phyloP scores from a whole-genome alignment of 2,797 vertebrate species.

The Crocodylus rhombifer region DNA sequence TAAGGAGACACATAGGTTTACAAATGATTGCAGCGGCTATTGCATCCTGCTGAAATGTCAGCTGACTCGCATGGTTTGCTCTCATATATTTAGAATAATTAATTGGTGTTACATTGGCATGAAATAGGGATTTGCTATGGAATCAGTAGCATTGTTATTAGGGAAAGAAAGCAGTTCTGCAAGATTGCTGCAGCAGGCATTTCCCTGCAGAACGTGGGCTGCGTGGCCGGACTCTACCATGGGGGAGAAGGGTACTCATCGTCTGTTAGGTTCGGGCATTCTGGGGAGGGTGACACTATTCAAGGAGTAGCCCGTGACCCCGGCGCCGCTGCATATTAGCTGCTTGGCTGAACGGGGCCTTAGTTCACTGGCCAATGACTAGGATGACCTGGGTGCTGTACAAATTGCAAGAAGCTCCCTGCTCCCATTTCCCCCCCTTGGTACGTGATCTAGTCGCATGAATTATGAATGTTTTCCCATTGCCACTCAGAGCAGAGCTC shows the following conservation, averaged over 20 bases:
- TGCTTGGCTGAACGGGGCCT: accelerated
- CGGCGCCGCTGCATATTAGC: neutral
- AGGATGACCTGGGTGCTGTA: accelerated
- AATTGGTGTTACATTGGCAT: neutral
- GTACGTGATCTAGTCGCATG: neutral
- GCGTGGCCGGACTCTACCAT: conserved; percentile 20
- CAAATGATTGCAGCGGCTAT: neutral
- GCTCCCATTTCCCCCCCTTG: neutral
- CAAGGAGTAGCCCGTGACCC: neutral
- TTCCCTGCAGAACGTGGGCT: accelerated
- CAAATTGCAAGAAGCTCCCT: accelerated
- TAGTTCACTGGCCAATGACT: accelerated
- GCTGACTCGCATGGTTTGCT: neutral
- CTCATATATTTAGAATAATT: conserved; percentile 3
- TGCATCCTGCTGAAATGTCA: neutral
- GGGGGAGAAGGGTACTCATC: neutral
- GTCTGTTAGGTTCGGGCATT: neutral
- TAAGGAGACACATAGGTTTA: conserved; percentile 1
- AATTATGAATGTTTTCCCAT: conserved; percentile 5
- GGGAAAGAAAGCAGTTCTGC: neutral
- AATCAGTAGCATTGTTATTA: neutral
- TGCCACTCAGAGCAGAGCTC: neutral
- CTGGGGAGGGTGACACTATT: neutral
- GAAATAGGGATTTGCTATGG: neutral
- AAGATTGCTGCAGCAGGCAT: neutral